These are phyloP conservation scores for Gymnocheta viridis DNA, from an alignment of 2,888 invertebrate species.

Conservation along the genomic window DNA sequence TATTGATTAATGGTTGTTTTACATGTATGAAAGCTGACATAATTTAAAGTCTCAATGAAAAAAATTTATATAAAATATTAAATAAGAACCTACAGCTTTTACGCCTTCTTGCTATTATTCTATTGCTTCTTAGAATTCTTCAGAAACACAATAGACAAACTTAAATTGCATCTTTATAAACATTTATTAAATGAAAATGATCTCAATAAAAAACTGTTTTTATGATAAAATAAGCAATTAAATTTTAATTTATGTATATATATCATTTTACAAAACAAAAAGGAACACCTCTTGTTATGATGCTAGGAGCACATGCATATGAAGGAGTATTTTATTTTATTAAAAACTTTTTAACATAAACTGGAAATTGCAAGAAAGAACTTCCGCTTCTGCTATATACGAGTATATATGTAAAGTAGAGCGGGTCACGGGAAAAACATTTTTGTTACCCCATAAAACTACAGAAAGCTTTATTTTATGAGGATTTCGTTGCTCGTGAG, in stretches of 20 bases:
- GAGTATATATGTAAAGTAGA: no score
- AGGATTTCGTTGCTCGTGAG: no score
- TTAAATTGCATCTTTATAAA: not conserved
- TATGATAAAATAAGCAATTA: conserved; percentile 32
- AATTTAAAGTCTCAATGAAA: no score
- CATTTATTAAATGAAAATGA: conserved; percentile 9
- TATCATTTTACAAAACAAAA: not conserved
- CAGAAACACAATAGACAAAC: not conserved
- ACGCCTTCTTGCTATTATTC: not conserved
- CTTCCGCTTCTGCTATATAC: no score
- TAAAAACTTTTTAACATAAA: not conserved
- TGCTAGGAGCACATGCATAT: not conserved
- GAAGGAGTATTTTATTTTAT: conserved; percentile 1
- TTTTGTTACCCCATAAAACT: no score
- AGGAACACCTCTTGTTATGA: not conserved
- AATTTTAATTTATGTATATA: conserved; percentile 27
- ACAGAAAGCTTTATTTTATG: no score
- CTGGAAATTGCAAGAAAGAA: not conserved
- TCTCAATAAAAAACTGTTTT: not conserved
- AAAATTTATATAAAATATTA: no score
- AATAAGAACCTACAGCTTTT: not conserved
- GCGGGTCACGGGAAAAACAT: no score
- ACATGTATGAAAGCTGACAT: no score
- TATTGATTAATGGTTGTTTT: no score
- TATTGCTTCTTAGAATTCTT: not conserved